Evolutionary conservation across 37 sponge, comb jelly and placozoan genomes (phyloP).

Genomic region (Petrosia ficiformis): DNA sequence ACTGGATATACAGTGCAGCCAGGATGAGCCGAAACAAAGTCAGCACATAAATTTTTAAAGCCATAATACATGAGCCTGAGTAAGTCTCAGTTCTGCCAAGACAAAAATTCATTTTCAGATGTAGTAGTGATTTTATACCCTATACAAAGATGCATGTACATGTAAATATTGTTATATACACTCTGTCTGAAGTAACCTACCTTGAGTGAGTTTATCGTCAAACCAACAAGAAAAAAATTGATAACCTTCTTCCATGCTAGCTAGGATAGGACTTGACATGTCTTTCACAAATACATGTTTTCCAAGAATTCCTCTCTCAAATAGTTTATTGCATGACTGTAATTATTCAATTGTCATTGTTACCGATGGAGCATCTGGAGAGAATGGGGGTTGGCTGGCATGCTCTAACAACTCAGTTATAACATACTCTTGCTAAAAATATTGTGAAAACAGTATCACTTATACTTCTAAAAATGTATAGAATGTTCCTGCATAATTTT

Average conservation of each 20-base stretch:
- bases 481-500: slow-evolving; percentile 11
- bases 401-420: slow-evolving; percentile 1
- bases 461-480: not conserved
- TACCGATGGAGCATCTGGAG: too few relatives aligned
- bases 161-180: too few relatives aligned
- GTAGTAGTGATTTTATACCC: not conserved
- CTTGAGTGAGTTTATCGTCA: not conserved
- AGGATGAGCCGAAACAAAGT: not conserved
- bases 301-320: slow-evolving; percentile 5
- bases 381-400: not conserved
- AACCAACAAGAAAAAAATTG: not conserved
- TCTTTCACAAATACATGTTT: slow-evolving; percentile 2
- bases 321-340: slow-evolving; percentile 2
- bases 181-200: not conserved
- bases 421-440: slow-evolving; percentile 7
- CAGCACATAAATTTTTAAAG: not conserved
- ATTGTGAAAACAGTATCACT: not conserved
- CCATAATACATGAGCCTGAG: slow-evolving; percentile 20
- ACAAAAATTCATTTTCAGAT: not conserved
- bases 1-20: slow-evolving; percentile 3
- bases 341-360: not conserved
- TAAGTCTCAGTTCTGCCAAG: slow-evolving; percentile 29
- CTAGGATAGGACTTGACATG: not conserved
- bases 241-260: not conserved
- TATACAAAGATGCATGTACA: too few relatives aligned